Evolutionary conservation across 1,140 invertebrate genomes (phyloP), one percentile per base, ranked within the genome.

Genomic region (Drosophila sechellia): DNA sequence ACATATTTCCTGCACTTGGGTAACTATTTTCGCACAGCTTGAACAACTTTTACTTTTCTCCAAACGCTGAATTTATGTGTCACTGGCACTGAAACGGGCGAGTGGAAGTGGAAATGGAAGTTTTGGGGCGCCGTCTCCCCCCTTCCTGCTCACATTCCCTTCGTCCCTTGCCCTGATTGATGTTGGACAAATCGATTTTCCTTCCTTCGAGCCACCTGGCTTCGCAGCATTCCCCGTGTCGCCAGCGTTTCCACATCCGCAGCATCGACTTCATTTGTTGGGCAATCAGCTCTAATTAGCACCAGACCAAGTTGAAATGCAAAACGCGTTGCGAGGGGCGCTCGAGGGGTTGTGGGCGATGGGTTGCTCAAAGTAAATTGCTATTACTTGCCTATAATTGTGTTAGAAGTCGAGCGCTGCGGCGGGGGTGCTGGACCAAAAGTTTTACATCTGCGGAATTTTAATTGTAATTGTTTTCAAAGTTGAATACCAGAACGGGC

Each of bases 261-360:
- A 31, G 74, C 39, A 75, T 68, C 42, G 49, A 81, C 64, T 86
- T 87, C 74, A 81, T 81, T 86, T 86, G 83, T 74, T 65, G 46
- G 55, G 81, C 81, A 85, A 85, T 85, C 75, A 78, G 65, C 70
- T 81, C 83, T 86, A 86, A 86, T 86, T 86, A 87, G 83, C 75
- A 68, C 39, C 43, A 46, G 79, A 71, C 63, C 68, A 20, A 42
- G 68, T 79, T 79, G 60, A 72, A 61, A 78, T 78, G 76, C 76
- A 79, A 72, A 77, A 64, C 46, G 59, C 37, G 54, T 56, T 15
- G 73, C 40, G 17, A 27, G 27, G 20, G 48, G 2, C n/a, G 50
- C 37, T 34, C 8, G 25, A 31, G 70, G 39, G 68, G 64, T 48
- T 63, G 58, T n/a, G 40, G 40, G 31, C 34, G 60, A 43, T 64